Base-by-base conservation (phyloP, 2,888 invertebrate genomes). In the Dinocampus coccinellae region DNA sequence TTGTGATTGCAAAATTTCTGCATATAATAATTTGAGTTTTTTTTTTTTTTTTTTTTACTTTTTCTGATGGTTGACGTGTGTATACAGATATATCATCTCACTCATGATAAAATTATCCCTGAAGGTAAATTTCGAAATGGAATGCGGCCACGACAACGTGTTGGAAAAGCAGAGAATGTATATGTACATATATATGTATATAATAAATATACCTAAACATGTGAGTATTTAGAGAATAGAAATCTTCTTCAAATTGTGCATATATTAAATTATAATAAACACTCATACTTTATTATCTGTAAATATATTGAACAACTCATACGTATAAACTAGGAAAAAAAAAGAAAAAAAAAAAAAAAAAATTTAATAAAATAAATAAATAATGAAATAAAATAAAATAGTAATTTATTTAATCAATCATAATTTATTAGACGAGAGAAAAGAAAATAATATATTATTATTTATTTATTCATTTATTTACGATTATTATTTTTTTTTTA, bases 111-210 rank as follows among this genome's bases (percentile, higher is more conserved):
- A 47, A 53, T 60, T 61, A 34, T 26, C 52, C 53, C 60, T 66
- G 66, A 53, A 61, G 61, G 66, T 24, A 66, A 36, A 13, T 24
- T 52, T 55, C 13, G 47, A 53, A 47, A 36, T 53, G 63, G 74
- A 74, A 74, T 74, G 74, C 74, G 72, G 74, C 72, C 74, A 74
- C 62, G 55, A 22, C 62, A 42, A 22, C 13, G 60, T 29, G 70
- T 66, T 61, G 60, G 66, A 53, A 66, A 66, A 61, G 66, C 36
- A 66, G 52, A 62, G 66, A n/a, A 47, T 7, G n/a, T 7, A 16
- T 16, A 16, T 39, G n/a, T 39, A 55, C 36, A 36, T n/a, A 55
- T 11, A 65, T 52, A 47, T 36, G 33, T 24, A 16, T 7, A 22
- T 33, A 16, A 34, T n/a, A n/a, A n/a, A n/a, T n/a, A n/a, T n/a